A percentile compares a stretch with the other conserved stretches of the same genome.
These are phyloP conservation scores for Erpobdella octoculata DNA, from an alignment of 2,888 invertebrate species.

Conservation along the genomic window DNA sequence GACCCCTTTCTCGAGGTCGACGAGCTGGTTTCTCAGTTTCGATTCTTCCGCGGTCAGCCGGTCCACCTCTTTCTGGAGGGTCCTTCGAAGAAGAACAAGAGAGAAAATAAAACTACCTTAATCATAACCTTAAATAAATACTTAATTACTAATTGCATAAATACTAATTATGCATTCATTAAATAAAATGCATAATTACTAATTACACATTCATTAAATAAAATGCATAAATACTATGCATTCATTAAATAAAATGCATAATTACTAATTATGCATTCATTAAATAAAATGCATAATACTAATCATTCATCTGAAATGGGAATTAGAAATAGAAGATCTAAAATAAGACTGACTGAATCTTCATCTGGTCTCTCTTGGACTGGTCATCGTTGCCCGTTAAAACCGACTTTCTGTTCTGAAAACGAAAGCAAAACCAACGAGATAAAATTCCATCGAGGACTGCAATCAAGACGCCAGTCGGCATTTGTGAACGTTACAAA, in stretches of 20 bases:
- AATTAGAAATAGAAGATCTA: background rate
- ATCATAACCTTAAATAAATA: background rate
- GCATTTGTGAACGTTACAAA: too few species aligned
- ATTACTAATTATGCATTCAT: background rate
- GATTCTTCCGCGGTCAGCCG: conserved; percentile 60
- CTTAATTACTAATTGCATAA: background rate
- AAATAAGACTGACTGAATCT: background rate
- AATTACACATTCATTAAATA: background rate
- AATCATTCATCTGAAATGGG: background rate
- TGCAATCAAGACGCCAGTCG: too few species aligned
- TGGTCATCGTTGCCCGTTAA: background rate
- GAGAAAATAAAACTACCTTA: background rate
- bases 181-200: background rate
- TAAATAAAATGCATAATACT: background rate
- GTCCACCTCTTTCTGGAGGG: conserved; percentile 40
- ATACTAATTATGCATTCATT: background rate
- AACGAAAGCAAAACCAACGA: background rate
- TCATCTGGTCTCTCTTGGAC: background rate
- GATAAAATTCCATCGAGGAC: too few species aligned
- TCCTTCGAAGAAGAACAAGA: conserved; percentile 26
- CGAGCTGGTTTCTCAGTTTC: conserved; percentile 66
- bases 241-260: background rate
- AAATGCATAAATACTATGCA: background rate
- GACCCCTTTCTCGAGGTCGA: conserved; percentile 75
- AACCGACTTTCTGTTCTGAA: too few species aligned